Base-by-base conservation (phyloP, 2,797 vertebrate species). In the Acestrorhynchus altus region DNA sequence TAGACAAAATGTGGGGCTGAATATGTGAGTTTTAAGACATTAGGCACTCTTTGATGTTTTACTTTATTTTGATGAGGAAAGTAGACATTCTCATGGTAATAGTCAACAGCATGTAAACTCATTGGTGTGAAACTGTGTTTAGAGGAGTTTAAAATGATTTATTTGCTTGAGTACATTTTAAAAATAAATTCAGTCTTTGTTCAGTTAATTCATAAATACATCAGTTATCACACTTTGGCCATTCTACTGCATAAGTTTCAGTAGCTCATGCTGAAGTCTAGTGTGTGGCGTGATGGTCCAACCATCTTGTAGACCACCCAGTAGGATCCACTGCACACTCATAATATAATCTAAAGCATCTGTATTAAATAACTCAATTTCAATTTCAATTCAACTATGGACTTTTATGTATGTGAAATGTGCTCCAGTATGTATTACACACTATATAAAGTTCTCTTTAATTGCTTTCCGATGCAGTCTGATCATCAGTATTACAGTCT, bases 231-330 rank as follows among this genome's bases (percentile, higher is more conserved):
- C 35, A 70, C 42, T 54, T 39, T 75, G n/a, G 72, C 1, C 26
- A 44, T 49, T 57, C 26, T 13, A 16, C 71, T 57, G 39, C 39
- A 24, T 75, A 66, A 69, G 24, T 46, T 59, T 75, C 57, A 26
- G 26, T 67, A 39, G 63, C 63, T 79, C 59, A 79, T 74, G 63
- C 60, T 60, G 46, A 79, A 69, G 70, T 54, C 65, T 51, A 70
- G 15, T 3, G 16, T 63, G 8, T 8, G 49, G 0, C n/a, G 22
- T 22, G 49, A n/a, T 52, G 49, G 49, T 52, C 49, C 6, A 52
- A 52, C 18, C 49, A n/a, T 22, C n/a, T 52, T 7, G 20, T 52
- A 52, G 49, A 52, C 49, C 49, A 52, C n/a, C n/a, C 49, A 52
- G n/a, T n/a, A 7, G 49, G 18, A 52, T 52, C 7, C 7, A 3